Base-by-base conservation (phyloP, 2,888 invertebrate genomes). In the Protophormia terraenovae region DNA sequence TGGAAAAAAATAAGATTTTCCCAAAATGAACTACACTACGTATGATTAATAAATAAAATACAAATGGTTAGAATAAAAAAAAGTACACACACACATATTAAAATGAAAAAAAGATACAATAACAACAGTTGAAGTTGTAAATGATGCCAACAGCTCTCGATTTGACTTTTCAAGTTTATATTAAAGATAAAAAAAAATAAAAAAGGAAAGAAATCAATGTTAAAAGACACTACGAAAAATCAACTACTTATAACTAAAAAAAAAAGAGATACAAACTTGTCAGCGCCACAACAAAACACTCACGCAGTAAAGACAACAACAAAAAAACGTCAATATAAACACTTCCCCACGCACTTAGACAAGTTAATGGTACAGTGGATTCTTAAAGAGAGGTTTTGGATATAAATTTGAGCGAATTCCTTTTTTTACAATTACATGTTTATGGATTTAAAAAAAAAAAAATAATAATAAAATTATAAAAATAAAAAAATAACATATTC, bases 31-130 rank as follows among this genome's bases (percentile, higher is more conserved):
- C 84, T 62, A 71, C 75, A 81, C 47, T 38, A 62, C 84, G 84
- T 81, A 84, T 84, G 84, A 84, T 84, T 73, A 77, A 84, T 72
- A 67, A 69, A 78, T 62, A 41, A 64, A 81, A 32, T 12, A 58
- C 27, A 50, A 78, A 45, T 35, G 32, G n/a, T n/a, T 5, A 19
- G 19, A 19, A 19, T 45, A 12, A 47, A 4, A 38, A 27, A n/a
- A 41, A 41, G 32, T 3, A 58, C 38, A 10, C 50, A 45, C 27
- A 35, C 62, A 29, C 14, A 60, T 38, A 47, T 12, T 32, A 16
- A 12, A 66, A 45, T 41, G 24, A 75, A 64, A 64, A 47, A 38
- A 10, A 58, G n/a, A 47, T 32, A 60, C 41, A 41, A 66, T 12
- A 47, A 35, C 29, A 16, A 4, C 41, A 76, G 22, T 22, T 12